These are phyloP conservation scores for Myotis findleyi DNA, from an alignment of 2,797 vertebrate species.

Conservation along the genomic window DNA sequence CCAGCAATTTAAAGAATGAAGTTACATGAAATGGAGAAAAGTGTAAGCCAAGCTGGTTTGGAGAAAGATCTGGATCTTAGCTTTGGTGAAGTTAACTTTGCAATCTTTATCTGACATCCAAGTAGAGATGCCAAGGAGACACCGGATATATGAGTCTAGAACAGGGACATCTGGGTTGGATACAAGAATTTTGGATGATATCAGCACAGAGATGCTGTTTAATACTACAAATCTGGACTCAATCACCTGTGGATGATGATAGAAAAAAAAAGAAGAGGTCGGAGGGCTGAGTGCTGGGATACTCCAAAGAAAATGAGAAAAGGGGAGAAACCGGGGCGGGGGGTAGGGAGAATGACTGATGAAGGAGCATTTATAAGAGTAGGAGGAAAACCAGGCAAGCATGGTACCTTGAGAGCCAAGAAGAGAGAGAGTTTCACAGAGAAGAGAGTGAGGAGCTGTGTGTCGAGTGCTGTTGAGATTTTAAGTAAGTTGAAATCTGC, in stretches of 20 bases:
- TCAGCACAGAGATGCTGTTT: neutral
- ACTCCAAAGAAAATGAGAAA: neutral
- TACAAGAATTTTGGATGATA: neutral
- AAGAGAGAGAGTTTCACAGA: neutral
- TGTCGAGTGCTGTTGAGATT: constrained; percentile 44
- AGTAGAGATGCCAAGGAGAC: neutral
- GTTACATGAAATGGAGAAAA: neutral
- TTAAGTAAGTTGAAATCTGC: constrained; percentile 36
- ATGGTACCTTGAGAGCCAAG: neutral
- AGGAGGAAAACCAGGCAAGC: neutral
- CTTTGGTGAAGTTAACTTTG: neutral
- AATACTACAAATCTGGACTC: neutral
- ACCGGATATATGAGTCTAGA: neutral
- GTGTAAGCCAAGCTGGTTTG: neutral
- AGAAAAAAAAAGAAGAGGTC: neutral
- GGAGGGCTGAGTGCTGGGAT: neutral
- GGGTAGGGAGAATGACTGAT: neutral
- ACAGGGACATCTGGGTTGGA: neutral
- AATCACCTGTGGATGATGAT: neutral
- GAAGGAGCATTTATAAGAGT: neutral
- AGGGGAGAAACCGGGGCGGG: neutral
- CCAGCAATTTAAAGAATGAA: constrained; percentile 7
- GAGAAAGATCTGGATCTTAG: neutral
- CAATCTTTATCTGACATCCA: neutral
- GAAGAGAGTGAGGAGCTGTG: neutral